Percentiles rank a stretch among this genome's conserved stretches.
Evolutionary conservation across 2,888 invertebrate genomes (phyloP).

Genomic region (Carpatolechia fugitivella): DNA sequence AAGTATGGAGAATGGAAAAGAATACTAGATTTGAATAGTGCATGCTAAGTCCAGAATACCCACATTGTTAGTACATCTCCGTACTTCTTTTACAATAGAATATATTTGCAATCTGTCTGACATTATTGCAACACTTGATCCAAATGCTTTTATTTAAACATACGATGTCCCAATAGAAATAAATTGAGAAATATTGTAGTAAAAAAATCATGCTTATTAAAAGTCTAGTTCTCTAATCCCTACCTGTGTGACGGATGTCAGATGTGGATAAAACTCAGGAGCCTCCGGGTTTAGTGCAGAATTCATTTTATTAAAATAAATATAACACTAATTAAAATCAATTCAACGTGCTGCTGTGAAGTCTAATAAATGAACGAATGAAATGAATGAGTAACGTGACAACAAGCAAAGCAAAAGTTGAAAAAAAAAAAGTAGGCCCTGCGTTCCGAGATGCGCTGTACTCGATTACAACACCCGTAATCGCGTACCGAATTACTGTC

Average conservation of each 20-base stretch:
- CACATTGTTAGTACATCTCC: not conserved
- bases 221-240: constrained; percentile 32
- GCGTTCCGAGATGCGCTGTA: too few relatives aligned
- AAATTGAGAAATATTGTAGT: not conserved
- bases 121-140: too few relatives aligned
- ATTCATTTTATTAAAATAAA: constrained; percentile 41
- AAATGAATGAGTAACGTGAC: not conserved
- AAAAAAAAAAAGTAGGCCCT: not conserved
- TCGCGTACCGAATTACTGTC: too few relatives aligned
- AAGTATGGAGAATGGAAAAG: too few relatives aligned
- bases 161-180: too few relatives aligned
- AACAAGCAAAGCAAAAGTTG: not conserved
- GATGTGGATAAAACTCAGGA: constrained; percentile 60
- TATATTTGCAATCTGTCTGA: too few relatives aligned
- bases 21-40: too few relatives aligned
- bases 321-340: constrained; percentile 4
- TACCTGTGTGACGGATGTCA: constrained; percentile 56
- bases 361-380: constrained; percentile 20
- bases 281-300: constrained; percentile 64
- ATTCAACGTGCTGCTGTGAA: constrained; percentile 25
- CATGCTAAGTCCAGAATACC: too few relatives aligned
- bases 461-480: too few relatives aligned
- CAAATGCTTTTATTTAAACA: too few relatives aligned
- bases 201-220: not conserved
- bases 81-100: not conserved